Conservation (phyloP, 2,113 vertebrate genomes). For the Thamnophis sirtalis region DNA sequence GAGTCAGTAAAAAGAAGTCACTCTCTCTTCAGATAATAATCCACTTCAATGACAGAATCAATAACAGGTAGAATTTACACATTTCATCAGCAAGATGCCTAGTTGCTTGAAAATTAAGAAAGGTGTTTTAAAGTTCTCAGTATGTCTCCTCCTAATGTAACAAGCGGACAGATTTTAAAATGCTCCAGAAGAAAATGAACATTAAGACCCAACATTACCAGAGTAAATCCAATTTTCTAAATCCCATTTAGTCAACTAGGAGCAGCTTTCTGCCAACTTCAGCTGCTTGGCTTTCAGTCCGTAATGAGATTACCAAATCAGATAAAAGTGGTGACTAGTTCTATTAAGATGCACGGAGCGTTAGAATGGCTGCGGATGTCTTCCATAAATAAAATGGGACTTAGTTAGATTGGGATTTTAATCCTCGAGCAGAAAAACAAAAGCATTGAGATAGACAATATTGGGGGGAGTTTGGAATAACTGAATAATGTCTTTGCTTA, state of each 20-base stretch:
- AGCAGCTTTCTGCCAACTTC: conserved; percentile 51
- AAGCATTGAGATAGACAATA: not conserved
- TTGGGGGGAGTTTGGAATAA: not conserved
- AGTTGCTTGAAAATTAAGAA: conserved; percentile 48
- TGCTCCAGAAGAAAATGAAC: conserved; percentile 47
- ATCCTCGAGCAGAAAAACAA: not conserved
- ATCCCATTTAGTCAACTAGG: conserved; percentile 50
- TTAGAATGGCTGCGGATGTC: not conserved
- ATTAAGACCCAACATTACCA: conserved; percentile 42
- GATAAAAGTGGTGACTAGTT: conserved; percentile 17
- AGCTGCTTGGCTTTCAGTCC: conserved; percentile 51
- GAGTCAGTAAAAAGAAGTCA: conserved; percentile 28
- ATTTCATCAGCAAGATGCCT: conserved; percentile 28
- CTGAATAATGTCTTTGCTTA: not conserved
- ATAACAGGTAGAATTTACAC: conserved; percentile 15
- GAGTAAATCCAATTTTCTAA: conserved; percentile 50
- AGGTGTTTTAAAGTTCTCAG: conserved; percentile 26
- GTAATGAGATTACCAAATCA: not conserved
- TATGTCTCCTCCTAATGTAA: conserved; percentile 34
- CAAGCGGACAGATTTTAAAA: conserved; percentile 39
- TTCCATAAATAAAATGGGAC: not conserved
- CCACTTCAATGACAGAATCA: conserved; percentile 1
- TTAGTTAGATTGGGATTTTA: not conserved
- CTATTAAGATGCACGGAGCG: rapidly evolving
- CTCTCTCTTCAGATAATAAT: not conserved